phyloP scores from a whole-genome alignment of 2,888 invertebrate species.

The Apotomis turbidana region DNA sequence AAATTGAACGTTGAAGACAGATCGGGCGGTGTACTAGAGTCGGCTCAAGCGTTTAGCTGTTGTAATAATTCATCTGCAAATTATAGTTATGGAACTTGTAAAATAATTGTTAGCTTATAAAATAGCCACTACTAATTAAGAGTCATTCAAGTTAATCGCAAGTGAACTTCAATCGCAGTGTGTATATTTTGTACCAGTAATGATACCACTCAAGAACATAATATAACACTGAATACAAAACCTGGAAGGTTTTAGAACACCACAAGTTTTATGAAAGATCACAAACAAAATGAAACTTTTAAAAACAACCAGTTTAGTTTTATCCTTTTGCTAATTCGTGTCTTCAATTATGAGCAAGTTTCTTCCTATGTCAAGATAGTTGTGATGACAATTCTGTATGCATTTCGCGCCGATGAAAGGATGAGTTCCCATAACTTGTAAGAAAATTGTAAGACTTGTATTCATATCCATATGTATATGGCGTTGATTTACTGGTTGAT shows the following conservation, averaged over 20 bases:
- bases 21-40: constrained; percentile 67
- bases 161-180: constrained; percentile 8
- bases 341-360: no score
- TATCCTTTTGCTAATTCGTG: no score
- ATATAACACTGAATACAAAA: no score
- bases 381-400: no score
- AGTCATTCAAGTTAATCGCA: constrained; percentile 30
- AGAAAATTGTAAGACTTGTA: not conserved
- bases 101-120: constrained; percentile 50
- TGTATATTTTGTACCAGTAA: constrained; percentile 18
- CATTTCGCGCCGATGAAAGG: no score
- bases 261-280: no score
- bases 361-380: no score
- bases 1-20: constrained; percentile 61
- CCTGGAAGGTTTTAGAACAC: no score
- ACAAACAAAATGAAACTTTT: no score
- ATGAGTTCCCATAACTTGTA: no score
- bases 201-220: not conserved
- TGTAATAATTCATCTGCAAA: constrained; percentile 56
- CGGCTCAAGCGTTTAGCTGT: constrained; percentile 66
- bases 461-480: not conserved
- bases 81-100: constrained; percentile 52
- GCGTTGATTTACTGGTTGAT: constrained; percentile 12
- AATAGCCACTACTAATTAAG: constrained; percentile 35
- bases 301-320: no score